phyloP scores from a whole-genome alignment of 2,888 invertebrate genomes.

The Apomyelois bistriatella region DNA sequence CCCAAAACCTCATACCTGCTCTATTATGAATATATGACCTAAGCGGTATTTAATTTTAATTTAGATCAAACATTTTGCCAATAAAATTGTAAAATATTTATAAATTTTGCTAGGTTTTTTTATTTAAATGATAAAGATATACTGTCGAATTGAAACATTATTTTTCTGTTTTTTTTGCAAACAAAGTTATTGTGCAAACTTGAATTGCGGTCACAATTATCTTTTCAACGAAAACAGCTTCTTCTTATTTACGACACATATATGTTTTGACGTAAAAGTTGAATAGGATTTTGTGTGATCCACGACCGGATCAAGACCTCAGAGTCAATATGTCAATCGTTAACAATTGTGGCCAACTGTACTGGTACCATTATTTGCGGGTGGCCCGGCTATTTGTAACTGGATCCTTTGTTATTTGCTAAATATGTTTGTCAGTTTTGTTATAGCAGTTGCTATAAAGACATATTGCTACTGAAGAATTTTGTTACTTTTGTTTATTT shows the following conservation, averaged over 20 bases:
- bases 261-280: slow-evolving; percentile 30
- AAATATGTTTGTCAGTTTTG: slow-evolving; percentile 62
- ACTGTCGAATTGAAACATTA: slow-evolving; percentile 17
- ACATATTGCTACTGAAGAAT: neutral
- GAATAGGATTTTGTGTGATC: slow-evolving; percentile 37
- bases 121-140: too few species aligned
- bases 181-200: slow-evolving; percentile 9
- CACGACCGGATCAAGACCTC: slow-evolving; percentile 33
- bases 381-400: slow-evolving; percentile 41
- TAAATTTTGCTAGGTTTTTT: neutral
- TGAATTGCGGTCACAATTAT: slow-evolving; percentile 10
- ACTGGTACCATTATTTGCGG: slow-evolving; percentile 55
- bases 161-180: slow-evolving; percentile 5
- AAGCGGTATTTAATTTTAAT: too few species aligned
- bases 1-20: too few species aligned
- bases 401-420: slow-evolving; percentile 40
- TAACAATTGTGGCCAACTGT: slow-evolving; percentile 44
- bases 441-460: slow-evolving; percentile 21
- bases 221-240: neutral
- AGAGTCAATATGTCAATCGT: slow-evolving; percentile 49
- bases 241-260: slow-evolving; percentile 9
- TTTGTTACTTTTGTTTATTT: neutral
- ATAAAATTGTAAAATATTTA: too few species aligned
- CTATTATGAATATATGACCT: too few species aligned
- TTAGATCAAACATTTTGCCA: too few species aligned